Evolutionary conservation across 2,888 invertebrate genomes (phyloP), one percentile per base, ranked within the genome.

Genomic region (Archaeoteleia sp.): DNA sequence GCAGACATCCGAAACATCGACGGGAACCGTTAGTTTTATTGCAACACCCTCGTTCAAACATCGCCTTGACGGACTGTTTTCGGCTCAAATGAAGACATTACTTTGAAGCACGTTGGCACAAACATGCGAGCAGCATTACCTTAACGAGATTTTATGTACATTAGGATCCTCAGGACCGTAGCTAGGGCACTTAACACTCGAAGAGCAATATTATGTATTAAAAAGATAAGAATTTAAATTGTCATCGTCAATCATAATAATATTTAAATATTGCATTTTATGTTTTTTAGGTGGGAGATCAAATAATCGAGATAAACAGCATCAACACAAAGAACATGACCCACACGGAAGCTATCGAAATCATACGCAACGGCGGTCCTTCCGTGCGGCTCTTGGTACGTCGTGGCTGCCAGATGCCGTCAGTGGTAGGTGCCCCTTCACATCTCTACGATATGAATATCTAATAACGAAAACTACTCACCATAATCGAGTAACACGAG

Each of bases 331-430:
- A 89, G 75, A 90, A 89, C 74, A 91, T 92, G 91, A 91, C 91
- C n/a, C 92, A 92, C 81, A 88, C 90, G 10, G 90, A 91, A 76
- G 92, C 92, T 12, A 92, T 92, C 72, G 89, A 91, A 76, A 87
- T 92, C 67, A 92, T 92, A 74, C 90, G 91, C 75, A 90, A 89
- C 75, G 90, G 90, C 54, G 90, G 90, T 12, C 87, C 88, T 46
- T 86, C 87, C 10, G 90, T 91, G 35, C 86, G 89, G 53, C 84
- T 91, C 30, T 81, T 89, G 65, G 86, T 87, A 46, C 83, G 86
- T 63, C 82, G 87, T 54, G 87, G 87, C 43, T 86, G 86, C 53
- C 86, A 86, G 74, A 84, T 87, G 74, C 86, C 86, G 57, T 83
- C 86, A 73, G 84, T 85, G 82, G 85, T 85, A 83, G 85, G 85